Base-by-base conservation (phyloP, 2,888 invertebrate species). In the Caenorhabditis sinica region DNA sequence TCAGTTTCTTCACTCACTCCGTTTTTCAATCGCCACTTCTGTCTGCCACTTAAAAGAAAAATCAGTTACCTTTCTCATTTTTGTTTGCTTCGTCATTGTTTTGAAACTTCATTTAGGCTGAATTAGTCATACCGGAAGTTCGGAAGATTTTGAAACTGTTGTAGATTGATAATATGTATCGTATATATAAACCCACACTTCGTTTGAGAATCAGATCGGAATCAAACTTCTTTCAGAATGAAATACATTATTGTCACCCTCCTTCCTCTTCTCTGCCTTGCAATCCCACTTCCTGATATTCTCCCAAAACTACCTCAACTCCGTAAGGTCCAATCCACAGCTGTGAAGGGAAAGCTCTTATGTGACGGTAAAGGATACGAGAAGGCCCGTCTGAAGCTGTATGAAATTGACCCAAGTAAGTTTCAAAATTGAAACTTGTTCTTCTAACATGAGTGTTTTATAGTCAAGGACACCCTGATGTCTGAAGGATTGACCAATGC, bases 291-390 rank as follows among this genome's bases (percentile, higher is more conserved):
- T 36, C 77, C 83, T 15, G 85, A 77, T 71, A 73, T 85, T 49
- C 79, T 77, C n/a, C 85, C 85, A 72, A 73, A 51, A 5, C 36
- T 86, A 28, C 86, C 86, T 28, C 71, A 79, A 73, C 51, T 86
- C n/a, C 51, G 87, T 40, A 85, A 80, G 74, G 83, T 86, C 11
- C 90, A 91, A 77, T 85, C 85, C n/a, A 87, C 89, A 17, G 89
- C 89, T n/a, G 90, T 90, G 23, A 89, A 88, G 45, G 91, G 91
- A 60, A 89, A 88, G 75, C 76, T 91, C 25, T 77, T 90, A 30
- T 91, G 91, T 76, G 89, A 90, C 53, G 90, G 90, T 51, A 89
- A 90, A 79, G 90, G 90, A 1, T 91, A 91, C 72, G 87, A 87
- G 56, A 89, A 90, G 81, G 91, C 91, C n/a, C 85, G 89, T 30